Base-by-base conservation (phyloP, 2,113 vertebrate genomes). In the Aplodontia rufa region DNA sequence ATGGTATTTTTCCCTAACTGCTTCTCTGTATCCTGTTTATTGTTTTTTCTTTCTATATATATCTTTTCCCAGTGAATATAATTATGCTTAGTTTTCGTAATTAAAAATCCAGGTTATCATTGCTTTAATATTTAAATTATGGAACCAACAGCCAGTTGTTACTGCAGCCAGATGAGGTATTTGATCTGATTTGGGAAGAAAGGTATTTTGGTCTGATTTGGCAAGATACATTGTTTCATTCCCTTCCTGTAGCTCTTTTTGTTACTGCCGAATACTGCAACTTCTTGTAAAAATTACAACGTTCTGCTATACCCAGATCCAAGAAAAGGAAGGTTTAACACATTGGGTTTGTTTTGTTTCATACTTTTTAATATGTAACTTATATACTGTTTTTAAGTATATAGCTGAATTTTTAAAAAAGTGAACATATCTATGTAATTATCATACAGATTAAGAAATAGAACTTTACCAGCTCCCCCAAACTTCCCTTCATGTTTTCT, bases 281-380 rank as follows among this genome's bases (percentile, higher is more conserved):
- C 28, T 86, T 49, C 37, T 90, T 91, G 72, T 42, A 90, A 83
- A 94, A 78, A 60, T 95, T 75, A 71, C 49, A 84, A 74, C 7
- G 35, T 58, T 81, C 7, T 90, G 6, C 7, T 45, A 28, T 3
- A 75, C 17, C 13, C 4, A 79, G 35, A 47, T 19, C 35, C 10
- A 86, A 78, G 47, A 75, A 93, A 53, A 49, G 30, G 40, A 86
- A 89, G 24, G 45, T 93, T 86, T 82, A 89, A 89, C 80, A 58
- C 16, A 2, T 32, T 79, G 14, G 9, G 1, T 49, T 94, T 95
- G 6, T 82, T 87, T 94, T 80, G 14, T 83, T 95, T 37, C 69
- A 4, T 84, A 40, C n/a, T 92, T 93, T 97, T 94, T 92, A 28
- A 93, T 3, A 28, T 68, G 26, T 35, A 87, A 55, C 11, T 89